These are phyloP conservation scores for Wasmannia auropunctata DNA, from an alignment of 1,140 invertebrate species.

Conservation along the genomic window DNA sequence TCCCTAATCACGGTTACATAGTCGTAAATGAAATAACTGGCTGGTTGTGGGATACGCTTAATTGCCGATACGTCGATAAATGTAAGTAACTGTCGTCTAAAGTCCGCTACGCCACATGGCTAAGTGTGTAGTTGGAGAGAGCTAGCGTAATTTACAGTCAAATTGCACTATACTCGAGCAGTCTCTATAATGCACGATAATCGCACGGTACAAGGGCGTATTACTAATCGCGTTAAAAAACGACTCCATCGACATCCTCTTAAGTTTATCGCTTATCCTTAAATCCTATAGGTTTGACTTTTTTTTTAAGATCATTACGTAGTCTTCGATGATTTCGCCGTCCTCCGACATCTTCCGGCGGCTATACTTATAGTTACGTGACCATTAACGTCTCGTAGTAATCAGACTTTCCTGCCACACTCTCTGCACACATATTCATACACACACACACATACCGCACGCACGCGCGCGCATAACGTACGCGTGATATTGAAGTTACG, in stretches of 20 bases:
- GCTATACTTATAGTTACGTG: conserved; percentile 36
- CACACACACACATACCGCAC: background rate
- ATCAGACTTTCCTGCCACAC: conserved; percentile 38
- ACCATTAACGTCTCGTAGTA: conserved; percentile 36
- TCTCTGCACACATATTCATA: background rate
- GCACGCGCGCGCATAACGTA: background rate
- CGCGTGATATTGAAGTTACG: conserved; percentile 9
- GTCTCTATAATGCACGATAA: conserved; percentile 56
- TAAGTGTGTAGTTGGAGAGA: conserved; percentile 54
- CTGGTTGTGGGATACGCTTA: conserved; percentile 45
- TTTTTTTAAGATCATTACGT: conserved; percentile 53
- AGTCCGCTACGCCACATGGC: conserved; percentile 47
- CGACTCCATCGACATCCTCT: conserved; percentile 44
- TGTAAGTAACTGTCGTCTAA: conserved; percentile 48
- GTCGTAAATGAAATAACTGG: conserved; percentile 59
- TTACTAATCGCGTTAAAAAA: conserved; percentile 60
- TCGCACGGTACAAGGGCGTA: conserved; percentile 49
- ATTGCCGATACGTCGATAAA: conserved; percentile 40
- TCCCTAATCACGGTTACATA: conserved; percentile 53
- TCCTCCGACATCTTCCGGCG: conserved; percentile 25
- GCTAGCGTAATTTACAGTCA: conserved; percentile 56
- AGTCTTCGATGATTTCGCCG: conserved; percentile 50
- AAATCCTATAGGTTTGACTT: conserved; percentile 36
- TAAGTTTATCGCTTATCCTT: conserved; percentile 47
- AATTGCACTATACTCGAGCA: conserved; percentile 55